Conservation (phyloP, 2,113 vertebrate species). For the Phocoena phocoena region DNA sequence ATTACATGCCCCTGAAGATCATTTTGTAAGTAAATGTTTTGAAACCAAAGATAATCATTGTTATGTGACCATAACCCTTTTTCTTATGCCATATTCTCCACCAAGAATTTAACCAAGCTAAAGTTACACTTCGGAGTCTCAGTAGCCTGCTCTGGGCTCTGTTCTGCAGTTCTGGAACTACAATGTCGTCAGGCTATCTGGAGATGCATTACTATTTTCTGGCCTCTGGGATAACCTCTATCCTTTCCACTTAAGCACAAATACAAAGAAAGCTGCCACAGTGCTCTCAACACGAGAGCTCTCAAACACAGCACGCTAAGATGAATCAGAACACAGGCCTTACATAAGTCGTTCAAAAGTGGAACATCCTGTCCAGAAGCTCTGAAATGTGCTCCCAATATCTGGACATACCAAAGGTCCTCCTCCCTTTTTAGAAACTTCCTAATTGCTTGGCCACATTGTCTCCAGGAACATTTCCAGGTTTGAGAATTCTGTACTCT, state of each 20-base stretch:
- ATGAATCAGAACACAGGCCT: background rate
- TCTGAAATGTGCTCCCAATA: background rate
- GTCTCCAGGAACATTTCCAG: background rate
- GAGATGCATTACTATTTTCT: background rate
- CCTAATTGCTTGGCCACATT: background rate
- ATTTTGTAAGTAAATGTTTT: conserved; percentile 76
- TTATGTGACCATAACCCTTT: conserved; percentile 68
- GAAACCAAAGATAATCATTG: conserved; percentile 78
- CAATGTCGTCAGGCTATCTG: background rate
- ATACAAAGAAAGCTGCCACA: background rate
- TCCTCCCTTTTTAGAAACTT: background rate
- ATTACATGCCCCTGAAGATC: conserved; percentile 69
- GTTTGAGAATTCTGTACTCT: background rate
- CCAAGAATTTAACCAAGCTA: conserved; percentile 64
- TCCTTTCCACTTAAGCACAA: background rate
- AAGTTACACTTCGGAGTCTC: conserved; percentile 48
- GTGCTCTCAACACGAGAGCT: background rate
- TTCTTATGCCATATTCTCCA: conserved; percentile 66
- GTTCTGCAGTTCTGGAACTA: background rate
- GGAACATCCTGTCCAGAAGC: background rate
- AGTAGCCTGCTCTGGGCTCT: background rate
- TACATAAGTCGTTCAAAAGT: background rate
- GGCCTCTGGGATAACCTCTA: background rate
- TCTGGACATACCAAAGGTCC: background rate
- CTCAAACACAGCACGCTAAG: background rate